Percentiles rank a stretch among this genome's conserved stretches.
These are phyloP conservation scores for Lepidurus apus DNA, from an alignment of 1,140 invertebrate species.

Conservation along the genomic window DNA sequence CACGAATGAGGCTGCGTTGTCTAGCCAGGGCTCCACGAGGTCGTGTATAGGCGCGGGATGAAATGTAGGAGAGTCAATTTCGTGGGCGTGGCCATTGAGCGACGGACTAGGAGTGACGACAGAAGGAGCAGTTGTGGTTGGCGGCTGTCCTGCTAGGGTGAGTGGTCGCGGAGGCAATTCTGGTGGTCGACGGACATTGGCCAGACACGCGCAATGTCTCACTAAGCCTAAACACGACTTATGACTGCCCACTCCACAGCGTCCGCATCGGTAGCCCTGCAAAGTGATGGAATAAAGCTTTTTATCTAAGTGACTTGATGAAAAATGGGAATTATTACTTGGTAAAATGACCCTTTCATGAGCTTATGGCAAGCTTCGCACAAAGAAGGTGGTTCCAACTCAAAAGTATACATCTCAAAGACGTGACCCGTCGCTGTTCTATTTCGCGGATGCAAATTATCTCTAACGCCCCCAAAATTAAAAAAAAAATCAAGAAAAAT, in stretches of 20 bases:
- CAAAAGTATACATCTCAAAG: conserved; percentile 81
- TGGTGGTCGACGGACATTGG: conserved; percentile 36
- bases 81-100: conserved; percentile 28
- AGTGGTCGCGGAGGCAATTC: conserved; percentile 38
- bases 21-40: background rate
- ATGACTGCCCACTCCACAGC: conserved; percentile 57
- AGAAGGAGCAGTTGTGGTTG: background rate
- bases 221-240: conserved; percentile 31
- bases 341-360: conserved; percentile 81
- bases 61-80: background rate
- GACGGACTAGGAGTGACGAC: conserved; percentile 35
- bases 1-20: background rate
- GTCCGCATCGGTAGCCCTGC: conserved; percentile 71
- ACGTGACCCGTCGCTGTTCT: conserved; percentile 71
- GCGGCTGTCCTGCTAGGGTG: conserved; percentile 9
- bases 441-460: conserved; percentile 77
- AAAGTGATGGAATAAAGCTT: conserved; percentile 34
- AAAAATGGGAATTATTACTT: conserved; percentile 48
- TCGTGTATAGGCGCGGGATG: conserved; percentile 29
- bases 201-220: conserved; percentile 27
- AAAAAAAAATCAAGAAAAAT: no score
- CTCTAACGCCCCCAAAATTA: conserved; percentile 51
- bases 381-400: conserved; percentile 57
- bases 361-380: conserved; percentile 82
- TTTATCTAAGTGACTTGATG: conserved; percentile 1